Evolutionary conservation across 2,888 invertebrate species (phyloP), one percentile per base, ranked within the genome.

Genomic region (Calliopum simillimum): DNA sequence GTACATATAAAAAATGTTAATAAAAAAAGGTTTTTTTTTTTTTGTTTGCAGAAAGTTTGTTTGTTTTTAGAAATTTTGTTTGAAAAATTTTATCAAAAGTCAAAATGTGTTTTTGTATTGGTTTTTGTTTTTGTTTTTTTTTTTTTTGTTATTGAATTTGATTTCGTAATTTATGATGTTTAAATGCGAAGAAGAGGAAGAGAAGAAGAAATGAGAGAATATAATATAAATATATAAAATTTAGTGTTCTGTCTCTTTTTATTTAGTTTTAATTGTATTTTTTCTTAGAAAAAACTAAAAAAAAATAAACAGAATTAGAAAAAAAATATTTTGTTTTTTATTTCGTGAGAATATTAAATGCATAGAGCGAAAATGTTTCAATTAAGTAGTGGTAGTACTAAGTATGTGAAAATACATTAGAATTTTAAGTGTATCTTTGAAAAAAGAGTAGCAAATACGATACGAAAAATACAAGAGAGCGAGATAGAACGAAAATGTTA

Each of bases 141-240:
- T 73, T 72, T 71, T 72, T 56, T 59, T 41, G 69, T 75, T 76
- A 73, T 70, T 71, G 65, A 70, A 74, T 69, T 71, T 70, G 81
- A 79, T 47, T 23, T 61, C 14, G 55, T 56, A 56, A 41, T 59
- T 59, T 33, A 8, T 33, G 33, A 33, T 33, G 33, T 33, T 33
- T 33, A 33, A 59, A 80, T 79, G 78, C 79, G 82, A 80, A 79
- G 51, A 80, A 81, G 83, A 82, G 80, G 82, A 77, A 81, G 81
- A 82, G 82, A 83, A 82, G 81, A 82, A 82, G 82, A 82, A 82
- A 83, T 82, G 81, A 83, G 81, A 82, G 82, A 82, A 82, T 83
- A 82, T 79, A 82, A 81, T 83, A 80, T 83, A 82, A 83, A 82
- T 82, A 82, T 77, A 80, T 80, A 82, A 81, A 81, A 82, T 75